These are phyloP conservation scores for Ricordea florida DNA, from an alignment of 92 coral and sea anemone species.

Conservation along the genomic window DNA sequence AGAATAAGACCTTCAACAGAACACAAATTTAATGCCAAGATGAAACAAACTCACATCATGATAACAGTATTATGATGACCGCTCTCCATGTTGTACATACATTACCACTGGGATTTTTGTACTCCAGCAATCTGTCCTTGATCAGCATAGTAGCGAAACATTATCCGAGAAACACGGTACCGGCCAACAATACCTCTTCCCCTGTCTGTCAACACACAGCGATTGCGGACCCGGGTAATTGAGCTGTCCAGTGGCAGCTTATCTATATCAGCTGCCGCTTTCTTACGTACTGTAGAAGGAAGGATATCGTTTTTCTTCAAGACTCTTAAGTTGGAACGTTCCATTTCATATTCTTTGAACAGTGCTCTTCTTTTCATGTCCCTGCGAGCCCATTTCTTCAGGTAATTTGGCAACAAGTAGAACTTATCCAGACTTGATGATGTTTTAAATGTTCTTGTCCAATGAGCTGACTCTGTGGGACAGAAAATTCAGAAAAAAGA, in stretches of 20 bases:
- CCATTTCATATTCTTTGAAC: slow-evolving; percentile 83
- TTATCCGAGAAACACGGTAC: slow-evolving; percentile 89
- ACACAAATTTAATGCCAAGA: too few relatives aligned
- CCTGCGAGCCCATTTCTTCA: slow-evolving; percentile 96
- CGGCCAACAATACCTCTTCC: slow-evolving; percentile 94
- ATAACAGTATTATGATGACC: too few relatives aligned
- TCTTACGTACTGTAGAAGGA: slow-evolving; percentile 83
- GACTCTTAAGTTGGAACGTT: slow-evolving; percentile 82
- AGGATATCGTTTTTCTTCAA: slow-evolving; percentile 95
- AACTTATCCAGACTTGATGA: slow-evolving; percentile 72
- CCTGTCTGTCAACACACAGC: slow-evolving; percentile 97
- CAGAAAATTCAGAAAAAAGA: background rate
- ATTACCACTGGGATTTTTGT: slow-evolving; percentile 95
- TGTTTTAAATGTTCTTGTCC: slow-evolving; percentile 63
- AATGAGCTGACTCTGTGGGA: too few relatives aligned
- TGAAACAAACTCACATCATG: too few relatives aligned
- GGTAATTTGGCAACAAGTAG: slow-evolving; percentile 92
- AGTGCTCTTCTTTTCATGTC: slow-evolving; percentile 87
- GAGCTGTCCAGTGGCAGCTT: slow-evolving; percentile 89
- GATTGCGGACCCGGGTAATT: slow-evolving; percentile 87
- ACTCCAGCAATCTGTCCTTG: slow-evolving; percentile 89
- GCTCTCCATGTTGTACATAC: too few relatives aligned
- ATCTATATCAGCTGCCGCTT: slow-evolving; percentile 85
- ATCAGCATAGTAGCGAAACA: slow-evolving; percentile 96
- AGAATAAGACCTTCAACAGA: too few relatives aligned